phyloP scores from a whole-genome alignment of 2,797 vertebrate genomes.

The Geotrypetes seraphini region DNA sequence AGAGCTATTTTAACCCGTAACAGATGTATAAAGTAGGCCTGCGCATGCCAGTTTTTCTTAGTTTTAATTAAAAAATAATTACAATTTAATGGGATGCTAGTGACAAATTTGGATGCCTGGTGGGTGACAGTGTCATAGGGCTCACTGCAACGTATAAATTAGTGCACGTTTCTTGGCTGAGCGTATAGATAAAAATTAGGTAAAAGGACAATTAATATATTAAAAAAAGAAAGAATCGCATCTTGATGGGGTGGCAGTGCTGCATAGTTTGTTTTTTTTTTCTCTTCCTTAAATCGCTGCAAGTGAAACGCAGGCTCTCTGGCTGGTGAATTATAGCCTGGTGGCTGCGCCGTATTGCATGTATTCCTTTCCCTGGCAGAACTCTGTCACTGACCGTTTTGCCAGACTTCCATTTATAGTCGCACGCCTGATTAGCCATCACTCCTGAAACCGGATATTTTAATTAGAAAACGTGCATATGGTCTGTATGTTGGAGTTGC shows the following conservation, averaged over 20 bases:
- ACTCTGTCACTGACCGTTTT: neutral
- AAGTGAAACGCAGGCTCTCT: no score
- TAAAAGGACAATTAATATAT: constrained; percentile 39
- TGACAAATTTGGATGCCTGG: constrained; percentile 67
- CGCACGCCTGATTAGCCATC: no score
- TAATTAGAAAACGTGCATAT: no score
- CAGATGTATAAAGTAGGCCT: constrained; percentile 69
- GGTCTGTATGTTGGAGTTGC: no score
- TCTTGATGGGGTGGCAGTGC: no score
- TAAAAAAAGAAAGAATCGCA: constrained; percentile 27
- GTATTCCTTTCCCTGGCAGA: neutral
- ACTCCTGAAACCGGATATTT: no score
- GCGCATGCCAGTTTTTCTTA: constrained; percentile 64
- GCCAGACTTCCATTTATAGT: constrained; percentile 25
- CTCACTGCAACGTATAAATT: constrained; percentile 54
- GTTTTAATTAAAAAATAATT: constrained; percentile 80
- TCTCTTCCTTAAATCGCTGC: no score
- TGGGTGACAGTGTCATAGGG: constrained; percentile 62
- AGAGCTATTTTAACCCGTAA: constrained; percentile 72
- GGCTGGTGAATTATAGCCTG: neutral
- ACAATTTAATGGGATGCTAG: constrained; percentile 64
- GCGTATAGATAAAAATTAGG: constrained; percentile 45
- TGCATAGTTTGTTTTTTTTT: no score
- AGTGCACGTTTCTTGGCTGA: constrained; percentile 47
- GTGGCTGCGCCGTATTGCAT: neutral